Evolutionary conservation across 2,888 invertebrate species (phyloP).

Genomic region (Tetanocera ferruginea): DNA sequence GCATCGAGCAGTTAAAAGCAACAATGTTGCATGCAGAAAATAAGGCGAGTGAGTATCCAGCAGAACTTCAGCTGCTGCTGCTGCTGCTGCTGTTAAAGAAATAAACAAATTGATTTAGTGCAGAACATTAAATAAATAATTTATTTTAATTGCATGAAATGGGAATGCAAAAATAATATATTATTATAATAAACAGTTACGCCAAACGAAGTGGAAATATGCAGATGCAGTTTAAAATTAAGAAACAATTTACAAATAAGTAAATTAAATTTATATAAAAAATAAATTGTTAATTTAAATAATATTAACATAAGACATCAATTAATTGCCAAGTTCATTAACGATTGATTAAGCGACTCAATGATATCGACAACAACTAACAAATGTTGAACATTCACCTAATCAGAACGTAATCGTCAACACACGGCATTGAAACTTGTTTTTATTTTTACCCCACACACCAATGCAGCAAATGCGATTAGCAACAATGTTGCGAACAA

Average conservation of each 20-base stretch:
- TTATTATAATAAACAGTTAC: not conserved
- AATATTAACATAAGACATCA: not conserved
- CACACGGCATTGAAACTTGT: not conserved
- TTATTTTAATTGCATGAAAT: conserved; percentile 15
- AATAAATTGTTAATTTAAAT: not conserved
- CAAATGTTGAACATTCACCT: not conserved
- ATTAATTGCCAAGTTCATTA: conserved; percentile 1
- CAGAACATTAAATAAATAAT: conserved; percentile 31
- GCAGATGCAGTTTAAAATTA: not conserved
- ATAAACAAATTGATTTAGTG: conserved; percentile 34
- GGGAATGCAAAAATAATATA: not conserved
- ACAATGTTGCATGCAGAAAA: conserved; percentile 21
- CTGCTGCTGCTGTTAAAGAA: conserved; percentile 23
- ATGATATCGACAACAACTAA: not conserved
- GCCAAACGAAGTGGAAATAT: not conserved
- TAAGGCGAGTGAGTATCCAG: not conserved
- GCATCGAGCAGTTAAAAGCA: not conserved
- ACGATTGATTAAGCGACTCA: not conserved
- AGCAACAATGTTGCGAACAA: conserved; percentile 27
- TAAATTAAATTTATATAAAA: not conserved
- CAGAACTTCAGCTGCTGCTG: not conserved
- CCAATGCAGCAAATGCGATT: not conserved
- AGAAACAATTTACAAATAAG: not conserved
- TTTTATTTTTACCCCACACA: not conserved
- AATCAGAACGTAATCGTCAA: not conserved